These are phyloP conservation scores for Etheostoma perlongum DNA, from an alignment of 2,797 vertebrate species.

Conservation along the genomic window DNA sequence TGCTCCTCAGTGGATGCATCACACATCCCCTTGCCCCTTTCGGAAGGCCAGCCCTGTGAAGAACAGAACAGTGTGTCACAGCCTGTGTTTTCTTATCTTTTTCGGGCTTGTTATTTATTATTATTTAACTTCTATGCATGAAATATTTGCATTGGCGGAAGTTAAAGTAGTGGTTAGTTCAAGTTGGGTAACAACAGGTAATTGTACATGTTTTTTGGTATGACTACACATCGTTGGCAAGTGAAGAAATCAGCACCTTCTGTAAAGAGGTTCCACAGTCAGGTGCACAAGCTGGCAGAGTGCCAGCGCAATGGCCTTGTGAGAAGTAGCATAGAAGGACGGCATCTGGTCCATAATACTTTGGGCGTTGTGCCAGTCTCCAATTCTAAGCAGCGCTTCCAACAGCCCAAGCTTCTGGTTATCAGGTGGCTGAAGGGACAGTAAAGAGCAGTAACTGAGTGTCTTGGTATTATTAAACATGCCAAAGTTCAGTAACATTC, in stretches of 20 bases:
- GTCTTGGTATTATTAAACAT: constrained; percentile 15
- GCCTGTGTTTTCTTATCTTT: background rate
- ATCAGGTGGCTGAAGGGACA: constrained; percentile 89
- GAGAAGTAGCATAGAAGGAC: constrained; percentile 94
- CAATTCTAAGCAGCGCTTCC: constrained; percentile 95
- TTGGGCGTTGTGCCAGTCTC: constrained; percentile 97
- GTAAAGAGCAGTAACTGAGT: constrained; percentile 23
- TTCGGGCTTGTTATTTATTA: background rate
- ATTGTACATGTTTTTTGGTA: background rate
- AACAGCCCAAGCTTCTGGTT: constrained; percentile 98
- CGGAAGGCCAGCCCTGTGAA: constrained; percentile 91
- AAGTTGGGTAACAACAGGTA: constrained; percentile 13
- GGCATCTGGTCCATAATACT: constrained; percentile 99
- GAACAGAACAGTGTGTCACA: constrained; percentile 27
- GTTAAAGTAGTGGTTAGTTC: background rate
- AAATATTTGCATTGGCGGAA: background rate
- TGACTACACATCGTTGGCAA: constrained; percentile 13
- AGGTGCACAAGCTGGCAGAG: constrained; percentile 96
- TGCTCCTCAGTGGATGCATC: constrained; percentile 87
- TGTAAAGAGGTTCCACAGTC: constrained; percentile 95
- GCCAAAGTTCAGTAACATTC: background rate
- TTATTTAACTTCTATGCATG: background rate
- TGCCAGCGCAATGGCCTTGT: constrained; percentile 94
- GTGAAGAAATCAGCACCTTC: constrained; percentile 85
- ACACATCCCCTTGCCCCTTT: constrained; percentile 94